These are phyloP conservation scores for Centropus bengalensis DNA, from an alignment of 2,113 vertebrate species.

Conservation along the genomic window DNA sequence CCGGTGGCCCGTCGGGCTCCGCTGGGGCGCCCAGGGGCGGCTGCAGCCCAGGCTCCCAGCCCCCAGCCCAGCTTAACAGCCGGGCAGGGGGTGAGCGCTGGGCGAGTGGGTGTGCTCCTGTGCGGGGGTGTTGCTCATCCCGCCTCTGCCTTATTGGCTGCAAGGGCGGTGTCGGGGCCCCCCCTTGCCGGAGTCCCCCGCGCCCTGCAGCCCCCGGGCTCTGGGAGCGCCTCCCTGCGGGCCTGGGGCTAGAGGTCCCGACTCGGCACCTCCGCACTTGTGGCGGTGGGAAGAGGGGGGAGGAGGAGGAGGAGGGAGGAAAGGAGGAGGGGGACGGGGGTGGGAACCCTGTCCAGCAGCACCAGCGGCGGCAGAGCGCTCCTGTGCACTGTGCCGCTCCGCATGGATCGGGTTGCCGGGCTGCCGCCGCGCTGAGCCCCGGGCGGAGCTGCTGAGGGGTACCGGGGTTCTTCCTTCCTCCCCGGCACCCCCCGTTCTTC, in stretches of 20 bases:
- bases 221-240: conserved; percentile 50
- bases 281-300: neutral
- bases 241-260: conserved; percentile 32
- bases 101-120: neutral
- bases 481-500: neutral
- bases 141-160: conserved; percentile 52
- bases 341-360: conserved; percentile 60
- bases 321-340: conserved; percentile 38
- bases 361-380: neutral
- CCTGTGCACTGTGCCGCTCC: neutral
- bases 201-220: neutral
- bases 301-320: neutral
- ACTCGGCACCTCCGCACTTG: conserved; percentile 12
- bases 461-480: conserved; percentile 35
- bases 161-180: neutral
- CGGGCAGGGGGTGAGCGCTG: neutral
- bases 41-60: neutral
- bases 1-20: neutral
- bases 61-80: neutral
- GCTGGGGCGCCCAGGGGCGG: neutral
- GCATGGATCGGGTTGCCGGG: conserved; percentile 38
- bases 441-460: conserved; percentile 7
- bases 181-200: neutral
- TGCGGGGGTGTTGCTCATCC: neutral
- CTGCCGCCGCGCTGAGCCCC: conserved; percentile 22